Evolutionary conservation across 2,888 invertebrate genomes (phyloP).

Genomic region (Meliscaeva auricollis): DNA sequence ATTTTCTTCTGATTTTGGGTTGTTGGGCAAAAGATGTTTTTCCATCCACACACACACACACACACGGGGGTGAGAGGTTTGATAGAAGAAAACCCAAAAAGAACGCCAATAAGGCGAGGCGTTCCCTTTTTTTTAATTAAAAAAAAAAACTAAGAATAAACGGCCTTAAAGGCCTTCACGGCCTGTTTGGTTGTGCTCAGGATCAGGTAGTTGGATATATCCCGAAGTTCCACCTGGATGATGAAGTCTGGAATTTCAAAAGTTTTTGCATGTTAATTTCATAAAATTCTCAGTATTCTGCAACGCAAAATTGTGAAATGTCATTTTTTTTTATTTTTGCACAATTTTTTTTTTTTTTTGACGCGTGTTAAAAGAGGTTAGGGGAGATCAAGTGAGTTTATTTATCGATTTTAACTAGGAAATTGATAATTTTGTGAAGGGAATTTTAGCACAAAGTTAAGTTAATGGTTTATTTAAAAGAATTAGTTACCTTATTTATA

Average conservation of each 20-base stretch:
- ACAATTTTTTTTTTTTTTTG: slow-evolving; percentile 52
- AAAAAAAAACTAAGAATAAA: slow-evolving; percentile 41
- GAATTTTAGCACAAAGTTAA: not conserved
- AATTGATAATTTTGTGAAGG: not conserved
- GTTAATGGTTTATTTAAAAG: not conserved
- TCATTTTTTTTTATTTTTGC: slow-evolving; percentile 30
- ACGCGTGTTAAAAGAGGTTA: slow-evolving; percentile 72
- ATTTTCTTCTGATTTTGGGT: slow-evolving; percentile 9
- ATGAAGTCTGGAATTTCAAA: slow-evolving; percentile 71
- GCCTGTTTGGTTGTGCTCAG: slow-evolving; percentile 77
- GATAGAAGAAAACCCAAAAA: slow-evolving; percentile 4
- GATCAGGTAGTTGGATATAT: slow-evolving; percentile 74
- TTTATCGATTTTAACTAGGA: slow-evolving; percentile 28
- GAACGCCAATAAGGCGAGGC: slow-evolving; percentile 10
- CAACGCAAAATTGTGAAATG: slow-evolving; percentile 37
- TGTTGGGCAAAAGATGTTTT: slow-evolving; percentile 18
- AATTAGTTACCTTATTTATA: slow-evolving; percentile 65
- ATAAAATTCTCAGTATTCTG: slow-evolving; percentile 14
- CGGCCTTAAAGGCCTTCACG: slow-evolving; percentile 59
- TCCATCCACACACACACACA: slow-evolving; percentile 51
- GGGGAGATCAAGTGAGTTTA: slow-evolving; percentile 17
- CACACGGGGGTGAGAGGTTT: slow-evolving; percentile 18
- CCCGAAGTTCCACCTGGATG: slow-evolving; percentile 76
- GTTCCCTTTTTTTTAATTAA: not conserved
- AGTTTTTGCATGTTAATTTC: not conserved